These are phyloP conservation scores for Ptychoptera albimana DNA, from an alignment of 2,888 invertebrate genomes.

Conservation along the genomic window DNA sequence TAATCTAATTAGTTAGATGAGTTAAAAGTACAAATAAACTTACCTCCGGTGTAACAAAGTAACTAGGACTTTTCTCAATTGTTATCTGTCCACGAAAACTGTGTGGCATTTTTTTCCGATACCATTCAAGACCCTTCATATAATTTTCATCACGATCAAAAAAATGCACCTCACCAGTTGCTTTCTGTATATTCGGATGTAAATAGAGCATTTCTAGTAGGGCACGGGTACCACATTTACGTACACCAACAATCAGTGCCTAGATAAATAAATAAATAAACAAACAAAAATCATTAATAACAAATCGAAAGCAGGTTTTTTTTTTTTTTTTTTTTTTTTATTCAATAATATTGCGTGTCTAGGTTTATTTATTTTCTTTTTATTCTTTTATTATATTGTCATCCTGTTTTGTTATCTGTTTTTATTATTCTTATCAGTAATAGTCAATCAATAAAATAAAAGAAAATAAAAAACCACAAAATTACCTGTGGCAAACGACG, in stretches of 20 bases:
- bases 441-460: not conserved
- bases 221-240: constrained; percentile 94
- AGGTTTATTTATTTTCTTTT: too few relatives aligned
- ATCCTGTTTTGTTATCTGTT: too few relatives aligned
- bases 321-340: too few relatives aligned
- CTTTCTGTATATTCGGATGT: constrained; percentile 83
- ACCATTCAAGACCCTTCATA: constrained; percentile 86
- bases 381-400: too few relatives aligned
- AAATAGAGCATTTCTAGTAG: constrained; percentile 91
- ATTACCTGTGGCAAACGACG: constrained; percentile 44
- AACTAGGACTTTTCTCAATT: constrained; percentile 95
- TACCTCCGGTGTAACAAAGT: constrained; percentile 91
- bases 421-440: too few relatives aligned
- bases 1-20: too few relatives aligned
- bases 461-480: constrained; percentile 8
- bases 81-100: constrained; percentile 85
- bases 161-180: constrained; percentile 91
- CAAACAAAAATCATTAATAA: constrained; percentile 2
- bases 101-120: constrained; percentile 84
- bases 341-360: too few relatives aligned
- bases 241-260: constrained; percentile 85
- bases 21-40: constrained; percentile 21
- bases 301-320: not conserved
- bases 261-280: constrained; percentile 20
- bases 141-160: constrained; percentile 93